Percentiles rank a stretch among this genome's conserved stretches.
phyloP scores from a whole-genome alignment of 2,888 invertebrate genomes.

The Tipula helvola region DNA sequence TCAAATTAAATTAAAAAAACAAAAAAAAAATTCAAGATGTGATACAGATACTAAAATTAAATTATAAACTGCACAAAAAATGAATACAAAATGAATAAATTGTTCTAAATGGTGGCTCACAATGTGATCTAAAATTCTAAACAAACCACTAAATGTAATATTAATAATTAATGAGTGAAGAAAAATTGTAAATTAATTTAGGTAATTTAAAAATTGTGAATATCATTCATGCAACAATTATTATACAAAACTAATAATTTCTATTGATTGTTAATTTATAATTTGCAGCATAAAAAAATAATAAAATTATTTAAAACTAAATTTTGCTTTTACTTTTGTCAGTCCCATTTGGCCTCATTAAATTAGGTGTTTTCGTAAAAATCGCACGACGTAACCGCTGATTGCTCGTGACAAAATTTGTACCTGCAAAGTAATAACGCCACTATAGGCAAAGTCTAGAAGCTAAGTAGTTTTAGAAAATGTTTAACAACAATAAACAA shows the following conservation, averaged over 20 bases:
- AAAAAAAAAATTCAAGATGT: neutral
- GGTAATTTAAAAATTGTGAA: neutral
- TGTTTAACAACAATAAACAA: too few relatives aligned
- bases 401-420: too few relatives aligned
- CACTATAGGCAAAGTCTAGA: too few relatives aligned
- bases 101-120: neutral
- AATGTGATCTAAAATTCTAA: neutral
- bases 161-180: neutral
- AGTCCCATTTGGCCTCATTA: neutral
- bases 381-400: too few relatives aligned
- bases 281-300: neutral
- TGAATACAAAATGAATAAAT: neutral
- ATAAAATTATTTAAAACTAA: neutral
- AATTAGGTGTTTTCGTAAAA: too few relatives aligned
- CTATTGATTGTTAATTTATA: neutral
- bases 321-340: neutral
- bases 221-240: neutral
- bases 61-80: neutral
- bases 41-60: neutral
- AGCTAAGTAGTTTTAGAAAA: too few relatives aligned
- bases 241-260: neutral
- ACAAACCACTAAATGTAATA: neutral
- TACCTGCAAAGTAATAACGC: too few relatives aligned
- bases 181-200: neutral
- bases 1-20: neutral